Evolutionary conservation across 1,140 invertebrate species (phyloP).

Genomic region (Tigriopus japonicus): DNA sequence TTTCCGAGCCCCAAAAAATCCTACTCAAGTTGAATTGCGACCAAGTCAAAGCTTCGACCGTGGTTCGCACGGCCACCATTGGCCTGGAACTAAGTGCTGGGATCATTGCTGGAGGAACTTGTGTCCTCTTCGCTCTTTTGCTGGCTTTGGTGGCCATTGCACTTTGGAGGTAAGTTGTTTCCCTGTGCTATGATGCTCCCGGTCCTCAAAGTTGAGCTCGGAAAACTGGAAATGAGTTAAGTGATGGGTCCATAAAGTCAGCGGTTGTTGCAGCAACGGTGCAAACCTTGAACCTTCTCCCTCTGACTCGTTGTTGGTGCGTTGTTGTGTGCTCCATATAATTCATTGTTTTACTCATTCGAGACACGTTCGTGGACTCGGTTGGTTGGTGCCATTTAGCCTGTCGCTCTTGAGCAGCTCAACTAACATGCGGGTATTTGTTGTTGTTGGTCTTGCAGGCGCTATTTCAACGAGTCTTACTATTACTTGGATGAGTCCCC

Average conservation of each 20-base stretch:
- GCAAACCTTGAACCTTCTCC: not conserved
- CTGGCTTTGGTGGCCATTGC: conserved; percentile 47
- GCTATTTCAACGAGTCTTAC: conserved; percentile 50
- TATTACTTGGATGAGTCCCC: conserved; percentile 61
- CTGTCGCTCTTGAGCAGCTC: conserved; percentile 30
- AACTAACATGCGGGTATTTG: conserved; percentile 31
- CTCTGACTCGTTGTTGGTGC: not conserved
- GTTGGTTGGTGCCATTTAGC: conserved; percentile 43
- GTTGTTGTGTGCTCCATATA: not conserved
- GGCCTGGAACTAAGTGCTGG: conserved; percentile 40
- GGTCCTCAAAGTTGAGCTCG: not conserved
- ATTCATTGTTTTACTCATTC: conserved; percentile 28
- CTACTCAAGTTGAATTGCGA: conserved; percentile 20
- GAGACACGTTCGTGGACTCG: conserved; percentile 60
- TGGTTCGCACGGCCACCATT: conserved; percentile 27
- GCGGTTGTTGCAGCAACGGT: not conserved
- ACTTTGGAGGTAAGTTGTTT: conserved; percentile 47
- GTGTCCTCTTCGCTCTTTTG: conserved; percentile 47
- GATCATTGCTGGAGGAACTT: conserved; percentile 48
- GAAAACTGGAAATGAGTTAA: not conserved
- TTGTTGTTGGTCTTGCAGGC: conserved; percentile 20
- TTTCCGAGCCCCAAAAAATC: conserved; percentile 41
- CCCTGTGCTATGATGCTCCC: too few relatives aligned
- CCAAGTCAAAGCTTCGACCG: too few relatives aligned
- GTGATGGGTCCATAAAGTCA: not conserved